Evolutionary conservation across 2,888 invertebrate species (phyloP), one percentile per base, ranked within the genome.

Genomic region (Cheilosia soror): DNA sequence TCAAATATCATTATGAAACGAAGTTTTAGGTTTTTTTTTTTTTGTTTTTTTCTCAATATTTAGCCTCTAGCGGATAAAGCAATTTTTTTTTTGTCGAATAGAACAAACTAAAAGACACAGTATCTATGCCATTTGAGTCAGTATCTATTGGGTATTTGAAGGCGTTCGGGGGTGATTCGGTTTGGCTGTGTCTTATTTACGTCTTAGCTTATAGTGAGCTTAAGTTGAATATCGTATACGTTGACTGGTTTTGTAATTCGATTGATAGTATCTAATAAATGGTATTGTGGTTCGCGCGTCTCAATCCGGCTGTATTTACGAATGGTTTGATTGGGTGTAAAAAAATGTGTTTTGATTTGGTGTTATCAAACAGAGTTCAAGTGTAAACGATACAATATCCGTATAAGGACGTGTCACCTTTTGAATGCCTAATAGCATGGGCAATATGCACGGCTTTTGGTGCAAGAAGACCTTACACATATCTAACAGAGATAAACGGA

Each of bases 401-500:
- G 51, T 5, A 4, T 1, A 25, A 20, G 33, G 15, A 25, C 7
- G 29, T 2, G 49, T 44, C 57, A 51, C 20, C 37, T 15, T 44
- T 58, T 47, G 33, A 68, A 51, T 66, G 69, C 77, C 42, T n/a
- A 73, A 57, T 89, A 91, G 90, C 89, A 92, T 92, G 92, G 92
- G 92, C 89, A 92, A 92, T 89, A 88, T 90, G 88, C 91, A 91
- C 88, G 90, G 89, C 83, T 90, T 92, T 89, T 92, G 91, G 92
- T 92, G 92, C 89, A 91, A 91, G 89, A 92, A 91, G 88, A 86
- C 88, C 25, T 65, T 88, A 68, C 87, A 83, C 69, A 86, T 87
- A 31, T 69, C 78, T 11, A 73, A 84, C 33, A 81, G 69, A 55
- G 81, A 69, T 69, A 80, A 79, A 15, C 37, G 25, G 42, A 80